Conservation (phyloP, 2,113 vertebrate genomes). For the Prionailurus viverrinus region DNA sequence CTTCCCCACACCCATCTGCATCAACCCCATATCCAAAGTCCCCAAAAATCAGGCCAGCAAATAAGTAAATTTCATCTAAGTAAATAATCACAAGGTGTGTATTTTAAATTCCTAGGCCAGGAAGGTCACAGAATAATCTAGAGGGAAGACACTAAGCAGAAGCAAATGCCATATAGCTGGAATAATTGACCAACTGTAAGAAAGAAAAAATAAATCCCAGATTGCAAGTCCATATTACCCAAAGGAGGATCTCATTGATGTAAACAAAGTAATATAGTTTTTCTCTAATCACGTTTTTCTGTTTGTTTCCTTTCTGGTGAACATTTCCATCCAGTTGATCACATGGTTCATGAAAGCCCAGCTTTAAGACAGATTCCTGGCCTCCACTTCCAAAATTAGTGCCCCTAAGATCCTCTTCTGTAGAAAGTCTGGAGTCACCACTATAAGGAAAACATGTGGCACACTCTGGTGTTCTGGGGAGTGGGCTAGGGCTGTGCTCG, state of each 20-base stretch:
- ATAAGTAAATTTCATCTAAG: background rate
- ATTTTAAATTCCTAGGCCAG: conserved; percentile 13
- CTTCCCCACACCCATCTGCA: background rate
- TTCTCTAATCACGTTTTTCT: background rate
- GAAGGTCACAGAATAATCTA: conserved; percentile 4
- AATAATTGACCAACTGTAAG: background rate
- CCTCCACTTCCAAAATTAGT: background rate
- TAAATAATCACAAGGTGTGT: background rate
- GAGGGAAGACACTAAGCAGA: conserved; percentile 34
- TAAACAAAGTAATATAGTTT: background rate
- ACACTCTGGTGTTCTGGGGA: background rate
- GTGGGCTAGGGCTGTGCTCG: background rate
- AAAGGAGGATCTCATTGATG: background rate
- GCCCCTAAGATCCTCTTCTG: background rate
- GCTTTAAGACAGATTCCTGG: background rate
- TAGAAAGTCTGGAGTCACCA: background rate
- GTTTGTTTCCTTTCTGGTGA: conserved; percentile 13
- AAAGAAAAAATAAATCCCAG: background rate
- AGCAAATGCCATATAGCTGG: background rate
- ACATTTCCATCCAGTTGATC: background rate
- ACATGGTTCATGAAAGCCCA: background rate
- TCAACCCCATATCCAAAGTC: background rate
- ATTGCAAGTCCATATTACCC: background rate
- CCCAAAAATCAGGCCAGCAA: background rate
- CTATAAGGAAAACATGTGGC: background rate